Evolutionary conservation across 2,113 vertebrate species (phyloP), one percentile per base, ranked within the genome.

Genomic region (Empidonax traillii): DNA sequence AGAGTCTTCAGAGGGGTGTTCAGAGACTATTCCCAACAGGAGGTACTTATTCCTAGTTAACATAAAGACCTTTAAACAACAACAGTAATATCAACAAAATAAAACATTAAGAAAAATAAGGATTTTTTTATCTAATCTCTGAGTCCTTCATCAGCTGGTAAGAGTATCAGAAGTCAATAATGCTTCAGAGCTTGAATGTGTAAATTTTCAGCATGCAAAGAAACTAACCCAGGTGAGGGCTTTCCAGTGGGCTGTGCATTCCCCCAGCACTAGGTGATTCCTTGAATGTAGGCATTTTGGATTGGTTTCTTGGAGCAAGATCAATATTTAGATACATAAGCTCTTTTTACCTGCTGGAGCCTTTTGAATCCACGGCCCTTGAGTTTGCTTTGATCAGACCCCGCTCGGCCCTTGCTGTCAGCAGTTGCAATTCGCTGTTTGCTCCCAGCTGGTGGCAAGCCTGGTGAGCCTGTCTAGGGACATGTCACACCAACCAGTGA

Each of bases 401-500:
- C 68, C 56, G 1, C 65, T 72, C 2, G 0, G 28, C 59, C 75
- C 25, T 61, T 35, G 11, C 71, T 86, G 33, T 31, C 47, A 79
- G 52, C 53, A 20, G 25, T 21, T 75, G 43, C 41, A 69, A 6
- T 28, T 5, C 12, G 0, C 16, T 31, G 23, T 44, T 85, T 73
- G 37, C 22, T 86, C n/a, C 49, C 30, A 19, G 15, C 43, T 67
- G 55, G 7, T 6, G 30, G 37, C 68, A 69, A 43, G 43, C 52
- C 11, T 4, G 4, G 28, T 61, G 37, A 46, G 52, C 19, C 16
- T 20, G 0, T 49, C 22, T 6, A 53, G 47, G 28, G 19, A 19
- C 2, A 1, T 22, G 12, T 24, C 27, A 7, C 0, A 1, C 28
- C 22, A 63, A n/a, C 9, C 22, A 72, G 16, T 7, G 6, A 6